Base-by-base conservation (phyloP, 2,113 vertebrate genomes). In the Perccottus glenii region DNA sequence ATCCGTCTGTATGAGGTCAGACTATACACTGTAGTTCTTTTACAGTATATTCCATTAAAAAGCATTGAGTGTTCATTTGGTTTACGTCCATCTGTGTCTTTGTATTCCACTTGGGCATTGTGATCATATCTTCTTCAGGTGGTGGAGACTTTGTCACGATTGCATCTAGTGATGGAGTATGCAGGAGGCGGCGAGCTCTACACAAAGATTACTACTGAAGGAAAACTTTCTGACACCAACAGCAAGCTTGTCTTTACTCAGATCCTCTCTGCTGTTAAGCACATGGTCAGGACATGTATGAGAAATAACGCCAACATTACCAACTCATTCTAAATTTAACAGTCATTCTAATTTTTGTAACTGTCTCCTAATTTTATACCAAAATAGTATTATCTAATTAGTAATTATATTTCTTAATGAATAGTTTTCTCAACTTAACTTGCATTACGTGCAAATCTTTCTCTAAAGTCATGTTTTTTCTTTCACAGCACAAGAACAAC, bases 111-210 rank as follows among this genome's bases (percentile, higher is more conserved):
- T 11, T 4, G 0, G 55, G 9, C 8, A 50, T 9, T 49, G 2
- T 49, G 43, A 8, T 9, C 15, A 15, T 32, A 2, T 55, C 32
- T 5, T 38, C 40, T 44, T 15, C 43, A 91, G 90, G 98, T 98
- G n/a, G 94, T 99, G 84, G 98, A 99, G 88, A 99, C 97, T 0
- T 85, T 98, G 56, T 94, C 97, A 36, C 95, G 94, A 80, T 89
- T 99, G 64, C 95, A 99, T 62, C 82, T 99, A 67, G 96, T 99
- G 81, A 95, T 98, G 97, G 98, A 99, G 85, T 98, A 96, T 0
- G 98, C 96, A 0, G 93, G 91, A 0, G 97, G 98, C 7, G 97
- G 97, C 19, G 98, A 99, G 61, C 96, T 99, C 61, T 99, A 98
- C 84, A 95, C 94, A 67, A 98, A 97, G 82, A 96, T 99, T 63